These are phyloP conservation scores for Eupithecia insigniata DNA, from an alignment of 2,888 invertebrate species.

Conservation along the genomic window DNA sequence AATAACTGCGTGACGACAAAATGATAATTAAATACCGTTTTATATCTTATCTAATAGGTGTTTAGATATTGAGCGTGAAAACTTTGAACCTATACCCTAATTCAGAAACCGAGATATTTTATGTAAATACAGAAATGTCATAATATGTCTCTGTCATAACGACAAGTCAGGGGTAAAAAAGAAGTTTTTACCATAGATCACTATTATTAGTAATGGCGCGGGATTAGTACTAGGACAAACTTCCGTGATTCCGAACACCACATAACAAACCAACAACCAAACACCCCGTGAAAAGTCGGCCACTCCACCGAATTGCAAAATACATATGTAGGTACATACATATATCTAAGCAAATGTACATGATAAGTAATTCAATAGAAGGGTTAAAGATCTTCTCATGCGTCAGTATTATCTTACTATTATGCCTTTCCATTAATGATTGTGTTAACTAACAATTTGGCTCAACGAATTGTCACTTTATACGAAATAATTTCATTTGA, in stretches of 20 bases:
- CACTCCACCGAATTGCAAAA: background rate
- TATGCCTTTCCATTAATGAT: background rate
- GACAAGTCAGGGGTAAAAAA: too few relatives aligned
- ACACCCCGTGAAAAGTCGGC: background rate
- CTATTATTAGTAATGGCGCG: too few relatives aligned
- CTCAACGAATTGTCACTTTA: conserved; percentile 24
- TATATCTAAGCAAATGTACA: background rate
- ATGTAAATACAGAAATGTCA: too few relatives aligned
- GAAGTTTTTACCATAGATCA: too few relatives aligned
- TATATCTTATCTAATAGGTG: background rate
- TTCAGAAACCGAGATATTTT: too few relatives aligned
- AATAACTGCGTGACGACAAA: background rate
- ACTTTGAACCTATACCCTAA: too few relatives aligned
- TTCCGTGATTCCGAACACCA: background rate
- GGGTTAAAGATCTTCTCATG: background rate
- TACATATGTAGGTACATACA: background rate
- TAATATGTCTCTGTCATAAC: too few relatives aligned
- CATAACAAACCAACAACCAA: background rate
- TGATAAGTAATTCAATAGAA: background rate
- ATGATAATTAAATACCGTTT: background rate
- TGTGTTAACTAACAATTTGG: conserved; percentile 9
- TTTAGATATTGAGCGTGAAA: background rate
- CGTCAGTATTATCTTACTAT: background rate
- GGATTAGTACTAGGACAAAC: background rate
- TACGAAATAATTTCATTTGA: conserved; percentile 48